Conservation (phyloP, 2,888 invertebrate species). For the Smittia sp. region DNA sequence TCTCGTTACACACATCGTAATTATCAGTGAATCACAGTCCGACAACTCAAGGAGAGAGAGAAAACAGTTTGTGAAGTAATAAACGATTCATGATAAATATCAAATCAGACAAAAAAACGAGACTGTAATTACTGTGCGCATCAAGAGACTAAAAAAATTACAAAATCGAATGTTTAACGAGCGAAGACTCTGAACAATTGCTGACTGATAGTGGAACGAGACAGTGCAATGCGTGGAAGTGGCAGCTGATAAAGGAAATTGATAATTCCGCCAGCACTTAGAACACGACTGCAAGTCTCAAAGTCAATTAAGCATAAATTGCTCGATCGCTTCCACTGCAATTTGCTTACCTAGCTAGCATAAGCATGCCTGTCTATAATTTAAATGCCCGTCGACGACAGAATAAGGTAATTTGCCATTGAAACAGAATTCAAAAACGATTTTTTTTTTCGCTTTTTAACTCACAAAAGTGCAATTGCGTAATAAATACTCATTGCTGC, state of each 20-base stretch:
- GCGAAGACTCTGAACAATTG: neutral
- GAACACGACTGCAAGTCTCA: constrained; percentile 7
- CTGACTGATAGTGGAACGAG: neutral
- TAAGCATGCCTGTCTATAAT: constrained; percentile 40
- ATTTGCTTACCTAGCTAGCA: neutral
- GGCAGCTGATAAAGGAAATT: constrained; percentile 38
- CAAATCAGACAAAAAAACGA: neutral
- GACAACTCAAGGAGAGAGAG: neutral
- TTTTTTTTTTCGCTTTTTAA: neutral
- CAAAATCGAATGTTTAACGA: neutral
- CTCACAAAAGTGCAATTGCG: constrained; percentile 26
- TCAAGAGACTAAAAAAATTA: neutral
- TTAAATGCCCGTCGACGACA: constrained; percentile 36
- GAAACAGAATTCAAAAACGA: constrained; percentile 17
- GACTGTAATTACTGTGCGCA: neutral
- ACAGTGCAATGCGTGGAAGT: neutral
- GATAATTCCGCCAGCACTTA: constrained; percentile 28
- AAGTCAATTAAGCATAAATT: constrained; percentile 28
- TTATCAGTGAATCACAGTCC: constrained; percentile 6
- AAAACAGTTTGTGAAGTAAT: neutral
- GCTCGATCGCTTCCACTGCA: neutral
- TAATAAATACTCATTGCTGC: constrained; percentile 7
- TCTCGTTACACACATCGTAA: neutral
- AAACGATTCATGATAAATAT: constrained; percentile 3
- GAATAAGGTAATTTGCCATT: constrained; percentile 41